phyloP scores from a whole-genome alignment of 2,888 invertebrate genomes.

The Tethea ocularis region DNA sequence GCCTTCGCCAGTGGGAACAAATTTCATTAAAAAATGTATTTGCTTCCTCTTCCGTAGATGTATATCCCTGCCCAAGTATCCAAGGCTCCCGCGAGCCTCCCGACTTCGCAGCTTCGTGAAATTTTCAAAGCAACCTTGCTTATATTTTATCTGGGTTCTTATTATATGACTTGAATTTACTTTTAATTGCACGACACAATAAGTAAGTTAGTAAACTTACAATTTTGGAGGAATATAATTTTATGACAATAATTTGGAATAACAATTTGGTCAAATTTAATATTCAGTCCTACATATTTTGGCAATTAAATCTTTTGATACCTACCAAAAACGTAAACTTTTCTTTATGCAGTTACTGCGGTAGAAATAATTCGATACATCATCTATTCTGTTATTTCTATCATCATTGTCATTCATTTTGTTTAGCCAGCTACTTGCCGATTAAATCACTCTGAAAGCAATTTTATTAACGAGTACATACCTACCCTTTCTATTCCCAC shows the following conservation, averaged over 20 bases:
- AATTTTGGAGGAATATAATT: no score
- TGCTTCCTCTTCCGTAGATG: constrained; percentile 12
- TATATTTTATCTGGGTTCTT: background rate
- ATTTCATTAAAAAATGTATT: constrained; percentile 42
- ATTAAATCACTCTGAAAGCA: background rate
- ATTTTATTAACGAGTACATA: background rate
- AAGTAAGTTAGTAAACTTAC: no score
- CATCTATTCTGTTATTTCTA: no score
- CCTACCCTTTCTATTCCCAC: constrained; percentile 3
- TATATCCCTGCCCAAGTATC: background rate
- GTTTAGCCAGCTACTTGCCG: background rate
- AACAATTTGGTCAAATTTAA: no score
- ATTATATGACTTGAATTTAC: background rate
- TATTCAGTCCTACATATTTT: no score
- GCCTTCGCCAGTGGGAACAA: constrained; percentile 20
- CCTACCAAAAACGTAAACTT: no score
- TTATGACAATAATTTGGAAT: no score
- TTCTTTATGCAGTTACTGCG: no score
- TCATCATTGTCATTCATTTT: no score
- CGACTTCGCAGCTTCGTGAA: constrained; percentile 24
- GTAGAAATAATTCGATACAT: no score
- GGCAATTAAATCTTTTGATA: no score
- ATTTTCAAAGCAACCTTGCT: constrained; percentile 27
- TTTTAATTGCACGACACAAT: constrained; percentile 8
- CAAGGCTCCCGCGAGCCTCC: background rate